Percentiles rank a stretch among this genome's conserved stretches.
These are phyloP conservation scores for Polymixis lichenea DNA, from an alignment of 2,888 invertebrate genomes.

Conservation along the genomic window DNA sequence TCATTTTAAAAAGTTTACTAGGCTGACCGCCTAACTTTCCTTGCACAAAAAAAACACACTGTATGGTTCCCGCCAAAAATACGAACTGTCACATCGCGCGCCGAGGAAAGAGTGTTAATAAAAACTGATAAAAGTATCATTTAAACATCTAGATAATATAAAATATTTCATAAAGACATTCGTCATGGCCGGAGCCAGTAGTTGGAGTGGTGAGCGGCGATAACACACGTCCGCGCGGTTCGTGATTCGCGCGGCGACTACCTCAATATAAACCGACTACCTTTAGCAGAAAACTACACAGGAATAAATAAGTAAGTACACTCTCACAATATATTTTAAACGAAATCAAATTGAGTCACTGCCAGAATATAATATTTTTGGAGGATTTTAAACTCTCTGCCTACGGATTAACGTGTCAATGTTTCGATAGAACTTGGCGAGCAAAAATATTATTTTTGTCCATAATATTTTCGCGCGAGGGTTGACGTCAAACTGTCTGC, in stretches of 20 bases:
- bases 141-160: conserved; percentile 76
- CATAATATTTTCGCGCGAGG: conserved; percentile 49
- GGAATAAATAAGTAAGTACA: conserved; percentile 54
- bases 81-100: conserved; percentile 72
- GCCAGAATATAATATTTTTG: conserved; percentile 33
- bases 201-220: conserved; percentile 54
- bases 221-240: conserved; percentile 76
- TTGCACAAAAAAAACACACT: conserved; percentile 63
- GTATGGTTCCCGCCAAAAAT: conserved; percentile 66
- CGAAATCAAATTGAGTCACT: conserved; percentile 26
- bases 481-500: conserved; percentile 64
- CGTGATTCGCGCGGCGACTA: conserved; percentile 71
- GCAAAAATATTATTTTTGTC: conserved; percentile 50
- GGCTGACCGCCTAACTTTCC: conserved; percentile 45
- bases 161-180: conserved; percentile 69
- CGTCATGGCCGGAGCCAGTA: conserved; percentile 56
- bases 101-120: conserved; percentile 65
- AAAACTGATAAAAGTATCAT: conserved; percentile 77
- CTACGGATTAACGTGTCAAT: conserved; percentile 38
- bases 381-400: conserved; percentile 42
- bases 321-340: conserved; percentile 26
- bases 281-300: conserved; percentile 61
- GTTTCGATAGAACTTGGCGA: conserved; percentile 51
- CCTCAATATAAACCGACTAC: conserved; percentile 54
- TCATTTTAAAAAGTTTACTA: conserved; percentile 70